Conservation (phyloP, 1,140 invertebrate species). For the Drosophila melanica region DNA sequence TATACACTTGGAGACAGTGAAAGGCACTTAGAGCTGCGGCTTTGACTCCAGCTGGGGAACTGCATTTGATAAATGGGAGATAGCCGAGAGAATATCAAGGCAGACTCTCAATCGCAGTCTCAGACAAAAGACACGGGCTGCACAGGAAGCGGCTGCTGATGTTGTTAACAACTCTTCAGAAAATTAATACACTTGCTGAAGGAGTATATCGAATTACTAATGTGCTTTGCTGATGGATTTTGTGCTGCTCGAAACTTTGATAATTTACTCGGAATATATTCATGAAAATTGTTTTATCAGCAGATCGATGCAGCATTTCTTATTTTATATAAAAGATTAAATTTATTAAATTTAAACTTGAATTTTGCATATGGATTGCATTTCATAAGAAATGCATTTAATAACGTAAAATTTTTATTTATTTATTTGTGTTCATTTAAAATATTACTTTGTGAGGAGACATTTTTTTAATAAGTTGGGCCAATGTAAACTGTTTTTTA, state of each 20-base stretch:
- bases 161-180: conserved; percentile 28
- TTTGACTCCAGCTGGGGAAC: conserved; percentile 58
- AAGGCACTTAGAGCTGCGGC: conserved; percentile 55
- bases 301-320: no score
- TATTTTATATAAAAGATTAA: no score
- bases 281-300: no score
- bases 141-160: conserved; percentile 35
- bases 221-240: not conserved
- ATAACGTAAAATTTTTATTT: no score
- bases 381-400: no score
- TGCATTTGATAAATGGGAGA: conserved; percentile 74
- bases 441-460: no score
- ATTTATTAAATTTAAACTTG: no score
- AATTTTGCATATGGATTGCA: no score
- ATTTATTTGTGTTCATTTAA: not conserved
- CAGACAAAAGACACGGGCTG: conserved; percentile 18
- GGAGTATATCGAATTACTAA: not conserved
- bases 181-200: not conserved
- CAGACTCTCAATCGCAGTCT: conserved; percentile 13
- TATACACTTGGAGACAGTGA: conserved; percentile 35
- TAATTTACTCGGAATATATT: no score
- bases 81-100: conserved; percentile 11
- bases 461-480: no score
- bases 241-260: no score
- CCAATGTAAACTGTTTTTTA: no score